A percentile compares a stretch with the other conserved stretches of the same genome.
Conservation (phyloP, 2,797 vertebrate genomes). For the Siniperca undulata region DNA sequence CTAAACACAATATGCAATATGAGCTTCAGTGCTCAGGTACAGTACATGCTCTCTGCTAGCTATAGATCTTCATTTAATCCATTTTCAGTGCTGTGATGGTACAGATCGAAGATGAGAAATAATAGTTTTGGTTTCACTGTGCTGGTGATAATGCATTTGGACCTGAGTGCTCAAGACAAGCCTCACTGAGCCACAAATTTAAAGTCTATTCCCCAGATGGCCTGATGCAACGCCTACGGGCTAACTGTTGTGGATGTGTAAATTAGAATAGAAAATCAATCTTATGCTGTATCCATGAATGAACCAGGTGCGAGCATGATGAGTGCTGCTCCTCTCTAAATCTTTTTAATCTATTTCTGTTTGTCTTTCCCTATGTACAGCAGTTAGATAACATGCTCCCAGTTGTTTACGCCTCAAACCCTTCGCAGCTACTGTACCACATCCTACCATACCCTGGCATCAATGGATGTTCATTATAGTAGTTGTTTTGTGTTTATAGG, state of each 20-base stretch:
- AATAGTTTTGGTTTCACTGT: conserved; percentile 42
- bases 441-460: neutral
- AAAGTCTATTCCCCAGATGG: conserved; percentile 22
- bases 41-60: neutral
- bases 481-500: conserved; percentile 10
- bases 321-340: neutral
- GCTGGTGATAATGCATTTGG: conserved; percentile 32
- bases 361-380: neutral
- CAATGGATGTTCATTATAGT: conserved; percentile 15
- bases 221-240: neutral
- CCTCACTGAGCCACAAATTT: conserved; percentile 50
- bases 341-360: conserved; percentile 22
- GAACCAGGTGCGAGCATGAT: neutral
- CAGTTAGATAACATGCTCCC: neutral
- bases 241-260: conserved; percentile 18
- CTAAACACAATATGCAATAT: conserved; percentile 48
- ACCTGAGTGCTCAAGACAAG: conserved; percentile 15
- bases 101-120: conserved; percentile 44
- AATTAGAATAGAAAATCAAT: conserved; percentile 7
- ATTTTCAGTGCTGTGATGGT: conserved; percentile 16
- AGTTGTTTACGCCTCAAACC: conserved; percentile 45
- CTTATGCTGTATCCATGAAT: neutral
- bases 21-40: conserved; percentile 40
- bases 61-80: conserved; percentile 30
- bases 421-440: neutral